Base-by-base conservation (phyloP, 2,797 vertebrate species). In the Sylvilagus floridanus region DNA sequence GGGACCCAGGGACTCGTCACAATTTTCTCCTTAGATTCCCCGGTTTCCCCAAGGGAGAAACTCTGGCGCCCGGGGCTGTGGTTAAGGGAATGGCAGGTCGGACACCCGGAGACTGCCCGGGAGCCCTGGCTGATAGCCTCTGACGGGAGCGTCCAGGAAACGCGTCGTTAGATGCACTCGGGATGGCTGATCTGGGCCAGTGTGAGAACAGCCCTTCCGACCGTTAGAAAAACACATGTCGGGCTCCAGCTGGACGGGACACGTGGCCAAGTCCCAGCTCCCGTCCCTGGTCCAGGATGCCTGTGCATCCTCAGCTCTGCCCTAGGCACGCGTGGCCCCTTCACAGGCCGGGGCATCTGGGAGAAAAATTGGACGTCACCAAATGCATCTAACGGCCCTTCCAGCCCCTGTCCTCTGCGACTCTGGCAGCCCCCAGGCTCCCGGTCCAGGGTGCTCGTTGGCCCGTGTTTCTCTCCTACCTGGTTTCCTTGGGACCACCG, bases 61-160 rank as follows among this genome's bases (percentile, higher is more conserved):
- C 97, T 1, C 93, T 96, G 71, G 98, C 24, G 11, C 98, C 72
- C 32, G 72, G 96, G 90, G 75, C 98, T 95, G 81, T 98, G 98
- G 0, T 32, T 3, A 0, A 96, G 92, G 0, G 98, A 57, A 0
- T 88, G 60, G 14, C 98, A 93, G 78, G 90, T 97, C 97, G 98
- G 60, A 21, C n/a, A 98, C 26, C 84, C 60, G 8, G 35, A 95
- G 92, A 94, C 98, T 98, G 95, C 85, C 21, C 12, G 60, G 85
- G 60, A 66, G 11, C 63, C 2, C 37, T 37, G 4, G 37, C 37
- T 37, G 37, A 37, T 37, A 4, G 37, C 37, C 37, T 6, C 37
- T 37, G 37, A 37, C 10, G 54, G 84, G 60, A 47, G 42, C 42
- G 8, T 47, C 8, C 42, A 47, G 42, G 42, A 35, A 47, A 21